Evolutionary conservation across 2,888 invertebrate species (phyloP).

Genomic region (Agrochola macilenta): DNA sequence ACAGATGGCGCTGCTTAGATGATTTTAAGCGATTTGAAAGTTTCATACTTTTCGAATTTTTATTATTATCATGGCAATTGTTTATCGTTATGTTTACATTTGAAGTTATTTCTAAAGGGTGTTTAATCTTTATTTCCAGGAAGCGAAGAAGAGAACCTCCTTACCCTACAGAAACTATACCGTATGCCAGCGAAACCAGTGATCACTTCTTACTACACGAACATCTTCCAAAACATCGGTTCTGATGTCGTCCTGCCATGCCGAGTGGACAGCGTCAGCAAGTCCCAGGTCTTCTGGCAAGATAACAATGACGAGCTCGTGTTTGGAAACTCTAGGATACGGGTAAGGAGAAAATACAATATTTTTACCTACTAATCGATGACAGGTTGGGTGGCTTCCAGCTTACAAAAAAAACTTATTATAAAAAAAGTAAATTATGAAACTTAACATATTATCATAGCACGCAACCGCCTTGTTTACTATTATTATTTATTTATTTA

Average conservation of each 20-base stretch:
- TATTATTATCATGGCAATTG: no score
- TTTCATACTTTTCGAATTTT: background rate
- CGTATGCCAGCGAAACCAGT: slow-evolving; percentile 84
- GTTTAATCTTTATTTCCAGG: slow-evolving; percentile 60
- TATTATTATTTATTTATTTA: no score
- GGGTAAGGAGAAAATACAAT: slow-evolving; percentile 75
- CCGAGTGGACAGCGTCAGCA: slow-evolving; percentile 91
- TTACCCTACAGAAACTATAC: slow-evolving; percentile 83
- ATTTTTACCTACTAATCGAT: background rate
- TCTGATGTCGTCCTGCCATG: slow-evolving; percentile 93
- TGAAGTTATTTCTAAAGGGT: no score
- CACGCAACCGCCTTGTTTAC: background rate
- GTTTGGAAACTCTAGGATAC: slow-evolving; percentile 86
- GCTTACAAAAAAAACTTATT: no score
- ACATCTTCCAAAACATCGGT: slow-evolving; percentile 90
- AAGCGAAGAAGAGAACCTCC: slow-evolving; percentile 74
- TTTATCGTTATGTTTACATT: no score
- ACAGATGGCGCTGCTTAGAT: slow-evolving; percentile 35
- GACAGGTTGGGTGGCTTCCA: no score
- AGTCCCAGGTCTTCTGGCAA: slow-evolving; percentile 92
- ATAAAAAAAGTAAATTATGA: no score
- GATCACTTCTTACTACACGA: slow-evolving; percentile 89
- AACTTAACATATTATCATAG: background rate
- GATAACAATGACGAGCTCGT: slow-evolving; percentile 90
- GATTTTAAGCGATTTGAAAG: background rate